These are phyloP conservation scores for Echinarachnius parma DNA, from an alignment of 53 echinoderm and acorn worm species.

Conservation along the genomic window DNA sequence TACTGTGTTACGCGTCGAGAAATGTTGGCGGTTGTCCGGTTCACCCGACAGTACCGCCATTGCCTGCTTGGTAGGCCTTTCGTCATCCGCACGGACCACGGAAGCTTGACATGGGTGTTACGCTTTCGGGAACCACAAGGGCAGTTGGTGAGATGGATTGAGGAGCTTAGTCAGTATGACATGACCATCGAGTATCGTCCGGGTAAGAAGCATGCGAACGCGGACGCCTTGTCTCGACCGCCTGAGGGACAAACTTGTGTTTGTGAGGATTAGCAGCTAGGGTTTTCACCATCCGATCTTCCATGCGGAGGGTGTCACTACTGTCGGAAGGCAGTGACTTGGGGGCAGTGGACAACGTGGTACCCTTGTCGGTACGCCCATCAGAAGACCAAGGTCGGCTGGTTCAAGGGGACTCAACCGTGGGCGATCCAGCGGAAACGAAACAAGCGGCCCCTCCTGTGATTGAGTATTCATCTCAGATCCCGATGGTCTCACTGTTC, in stretches of 20 bases:
- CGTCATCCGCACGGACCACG: constrained; percentile 42
- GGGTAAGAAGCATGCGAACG: constrained; percentile 45
- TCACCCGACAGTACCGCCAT: constrained; percentile 44
- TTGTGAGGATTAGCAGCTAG: constrained; percentile 15
- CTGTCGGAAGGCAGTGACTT: constrained; percentile 42
- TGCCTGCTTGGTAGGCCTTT: constrained; percentile 49
- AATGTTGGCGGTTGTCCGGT: constrained; percentile 46
- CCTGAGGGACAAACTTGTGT: too few species aligned
- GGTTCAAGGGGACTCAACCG: too few species aligned
- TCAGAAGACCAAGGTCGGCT: too few species aligned
- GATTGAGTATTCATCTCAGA: too few species aligned
- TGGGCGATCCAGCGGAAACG: too few species aligned
- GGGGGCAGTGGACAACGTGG: too few species aligned
- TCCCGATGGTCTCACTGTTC: too few species aligned
- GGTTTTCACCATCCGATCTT: constrained; percentile 19
- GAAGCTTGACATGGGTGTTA: constrained; percentile 49
- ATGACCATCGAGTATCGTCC: constrained; percentile 26
- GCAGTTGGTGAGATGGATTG: constrained; percentile 48
- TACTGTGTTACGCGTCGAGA: constrained; percentile 56
- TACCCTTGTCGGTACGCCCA: too few species aligned
- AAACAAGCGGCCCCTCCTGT: too few species aligned
- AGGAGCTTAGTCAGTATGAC: constrained; percentile 54
- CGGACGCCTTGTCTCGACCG: constrained; percentile 54
- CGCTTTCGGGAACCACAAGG: constrained; percentile 54
- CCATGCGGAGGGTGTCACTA: constrained; percentile 54